A percentile compares a stretch with the other conserved stretches of the same genome.
Conservation (phyloP, 1,140 invertebrate species). For the Melitaea cinxia region DNA sequence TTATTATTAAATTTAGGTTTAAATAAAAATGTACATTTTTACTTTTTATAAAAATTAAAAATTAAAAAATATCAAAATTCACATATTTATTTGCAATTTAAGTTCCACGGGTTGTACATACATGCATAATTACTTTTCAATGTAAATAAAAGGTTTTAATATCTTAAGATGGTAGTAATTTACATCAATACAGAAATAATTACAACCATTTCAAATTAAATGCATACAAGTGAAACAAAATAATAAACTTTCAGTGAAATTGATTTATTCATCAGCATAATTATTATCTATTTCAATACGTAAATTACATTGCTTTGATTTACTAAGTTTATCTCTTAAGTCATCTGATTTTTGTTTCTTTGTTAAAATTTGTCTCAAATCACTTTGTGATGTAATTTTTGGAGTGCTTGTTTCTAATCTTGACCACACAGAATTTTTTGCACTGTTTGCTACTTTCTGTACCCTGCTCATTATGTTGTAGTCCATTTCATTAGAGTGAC, state of each 20-base stretch:
- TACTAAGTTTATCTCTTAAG: slow-evolving; percentile 65
- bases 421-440: slow-evolving; percentile 80
- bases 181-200: too few relatives aligned
- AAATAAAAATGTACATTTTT: too few relatives aligned
- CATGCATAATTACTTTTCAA: too few relatives aligned
- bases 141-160: too few relatives aligned
- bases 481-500: slow-evolving; percentile 53
- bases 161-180: too few relatives aligned
- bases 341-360: slow-evolving; percentile 65
- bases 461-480: slow-evolving; percentile 66
- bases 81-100: too few relatives aligned
- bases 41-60: too few relatives aligned
- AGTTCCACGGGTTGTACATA: too few relatives aligned
- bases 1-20: too few relatives aligned
- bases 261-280: slow-evolving; percentile 38
- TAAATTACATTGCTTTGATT: slow-evolving; percentile 73
- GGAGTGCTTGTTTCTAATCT: slow-evolving; percentile 74
- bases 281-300: slow-evolving; percentile 80
- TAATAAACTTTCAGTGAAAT: slow-evolving; percentile 21
- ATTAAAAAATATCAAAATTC: too few relatives aligned
- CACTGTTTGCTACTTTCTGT: slow-evolving; percentile 59
- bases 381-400: slow-evolving; percentile 44
- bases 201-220: too few relatives aligned
- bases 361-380: slow-evolving; percentile 68
- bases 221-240: slow-evolving; percentile 5